Percentiles rank a stretch among this genome's conserved stretches.
Conservation (phyloP, 1,140 invertebrate species). For the Diploscapter pachys region DNA sequence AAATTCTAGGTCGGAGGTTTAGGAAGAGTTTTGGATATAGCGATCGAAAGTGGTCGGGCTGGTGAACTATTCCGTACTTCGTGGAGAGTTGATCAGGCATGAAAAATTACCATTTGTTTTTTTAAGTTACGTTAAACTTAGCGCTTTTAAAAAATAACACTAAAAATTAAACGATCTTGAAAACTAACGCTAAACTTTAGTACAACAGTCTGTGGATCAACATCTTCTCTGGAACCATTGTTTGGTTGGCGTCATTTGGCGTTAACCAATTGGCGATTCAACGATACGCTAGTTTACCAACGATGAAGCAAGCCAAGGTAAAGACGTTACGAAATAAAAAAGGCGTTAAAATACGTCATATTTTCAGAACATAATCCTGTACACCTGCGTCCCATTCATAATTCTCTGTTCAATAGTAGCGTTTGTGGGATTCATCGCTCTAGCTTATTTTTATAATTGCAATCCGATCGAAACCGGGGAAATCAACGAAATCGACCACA, state of each 20-base stretch:
- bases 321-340: constrained; percentile 14
- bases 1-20: constrained; percentile 26
- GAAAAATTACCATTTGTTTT: background rate
- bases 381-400: constrained; percentile 33
- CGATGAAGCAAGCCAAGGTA: too few species aligned
- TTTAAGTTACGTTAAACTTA: background rate
- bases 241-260: constrained; percentile 36
- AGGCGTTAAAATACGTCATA: constrained; percentile 29
- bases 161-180: too few species aligned
- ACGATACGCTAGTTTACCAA: background rate
- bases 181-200: background rate
- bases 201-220: constrained; percentile 42
- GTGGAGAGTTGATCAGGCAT: constrained; percentile 17
- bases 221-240: constrained; percentile 31
- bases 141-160: too few species aligned
- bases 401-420: constrained; percentile 37
- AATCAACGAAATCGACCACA: constrained; percentile 33
- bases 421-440: constrained; percentile 37
- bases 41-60: constrained; percentile 31
- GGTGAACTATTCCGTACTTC: constrained; percentile 28
- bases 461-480: constrained; percentile 41
- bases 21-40: constrained; percentile 25
- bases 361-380: constrained; percentile 32
- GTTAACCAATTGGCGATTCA: constrained; percentile 42
- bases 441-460: constrained; percentile 41